Base-by-base conservation (phyloP, 2,797 vertebrate genomes). In the Agapornis canus region DNA sequence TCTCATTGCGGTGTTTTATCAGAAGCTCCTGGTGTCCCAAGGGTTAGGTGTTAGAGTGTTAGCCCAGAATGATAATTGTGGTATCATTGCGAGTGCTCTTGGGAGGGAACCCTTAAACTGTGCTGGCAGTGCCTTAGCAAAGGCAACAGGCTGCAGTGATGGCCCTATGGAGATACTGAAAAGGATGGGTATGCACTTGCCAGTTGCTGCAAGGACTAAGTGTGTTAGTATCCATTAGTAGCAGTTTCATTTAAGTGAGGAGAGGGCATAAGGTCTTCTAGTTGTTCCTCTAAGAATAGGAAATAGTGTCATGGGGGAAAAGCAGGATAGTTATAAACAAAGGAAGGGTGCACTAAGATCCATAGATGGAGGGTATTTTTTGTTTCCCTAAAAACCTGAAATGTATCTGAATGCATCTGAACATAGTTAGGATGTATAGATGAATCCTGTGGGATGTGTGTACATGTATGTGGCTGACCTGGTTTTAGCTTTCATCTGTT, bases 401-500 rank as follows among this genome's bases (percentile, higher is more conserved):
- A 47, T 68, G 70, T 82, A 23, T 94, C 40, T 69, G 59, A 89
- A 52, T 81, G 66, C 73, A 82, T 88, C 85, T 97, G 92, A 88
- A 79, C 0, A 0, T 78, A 64, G 86, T 87, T 57, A 87, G 26
- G 61, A 19, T 48, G 18, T 63, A 60, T 94, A 92, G 90, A 92
- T 90, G 92, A 93, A 83, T 91, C 52, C 1, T 1, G 25, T 20
- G 35, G 27, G 8, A 69, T 2, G 12, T 26, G 59, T 70, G 20
- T 15, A 25, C 1, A 0, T 5, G 2, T 90, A 13, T 77, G 37
- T 86, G 77, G 59, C 87, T 88, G 89, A 91, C 80, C 93, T 94
- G 91, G 61, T 92, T 96, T 94, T 94, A 94, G 89, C 54, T 70
- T 96, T 95, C 82, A 86, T 70, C 94, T 94, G 54, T 88, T 85